These are phyloP conservation scores for Mythimna albipuncta DNA, from an alignment of 2,888 invertebrate species.

Conservation along the genomic window DNA sequence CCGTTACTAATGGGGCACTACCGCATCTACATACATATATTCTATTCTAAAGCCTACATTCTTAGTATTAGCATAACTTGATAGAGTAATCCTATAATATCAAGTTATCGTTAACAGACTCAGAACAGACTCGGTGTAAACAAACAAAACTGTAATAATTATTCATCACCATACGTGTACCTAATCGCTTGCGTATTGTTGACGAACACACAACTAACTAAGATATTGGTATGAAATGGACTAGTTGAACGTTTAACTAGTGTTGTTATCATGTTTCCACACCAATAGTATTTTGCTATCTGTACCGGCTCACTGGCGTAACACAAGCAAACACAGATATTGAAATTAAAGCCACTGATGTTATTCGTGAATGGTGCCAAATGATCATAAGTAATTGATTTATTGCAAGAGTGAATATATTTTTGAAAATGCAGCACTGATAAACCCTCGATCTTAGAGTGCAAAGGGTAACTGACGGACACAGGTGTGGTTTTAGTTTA, in stretches of 20 bases:
- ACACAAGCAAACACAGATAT: slow-evolving; percentile 5
- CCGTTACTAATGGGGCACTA: too few relatives aligned
- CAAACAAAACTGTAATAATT: neutral
- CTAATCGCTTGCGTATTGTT: slow-evolving; percentile 1
- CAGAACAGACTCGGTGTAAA: neutral
- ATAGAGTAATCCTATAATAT: neutral
- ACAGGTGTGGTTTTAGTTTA: too few relatives aligned
- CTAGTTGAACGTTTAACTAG: slow-evolving; percentile 6
- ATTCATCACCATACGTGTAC: neutral
- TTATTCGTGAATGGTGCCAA: neutral
- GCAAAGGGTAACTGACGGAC: too few relatives aligned
- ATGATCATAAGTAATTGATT: neutral
- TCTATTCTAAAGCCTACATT: too few relatives aligned
- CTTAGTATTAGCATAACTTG: neutral
- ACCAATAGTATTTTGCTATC: slow-evolving; percentile 34
- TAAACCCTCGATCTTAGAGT: too few relatives aligned
- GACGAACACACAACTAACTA: neutral
- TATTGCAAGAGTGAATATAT: neutral
- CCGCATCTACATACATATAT: too few relatives aligned
- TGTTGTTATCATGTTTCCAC: slow-evolving; percentile 45
- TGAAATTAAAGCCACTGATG: neutral
- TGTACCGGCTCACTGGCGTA: slow-evolving; percentile 11
- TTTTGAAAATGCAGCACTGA: too few relatives aligned
- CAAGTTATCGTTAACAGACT: neutral
- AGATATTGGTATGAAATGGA: neutral